Base-by-base conservation (phyloP, 2,888 invertebrate species). In the Diplolepis rosae region DNA sequence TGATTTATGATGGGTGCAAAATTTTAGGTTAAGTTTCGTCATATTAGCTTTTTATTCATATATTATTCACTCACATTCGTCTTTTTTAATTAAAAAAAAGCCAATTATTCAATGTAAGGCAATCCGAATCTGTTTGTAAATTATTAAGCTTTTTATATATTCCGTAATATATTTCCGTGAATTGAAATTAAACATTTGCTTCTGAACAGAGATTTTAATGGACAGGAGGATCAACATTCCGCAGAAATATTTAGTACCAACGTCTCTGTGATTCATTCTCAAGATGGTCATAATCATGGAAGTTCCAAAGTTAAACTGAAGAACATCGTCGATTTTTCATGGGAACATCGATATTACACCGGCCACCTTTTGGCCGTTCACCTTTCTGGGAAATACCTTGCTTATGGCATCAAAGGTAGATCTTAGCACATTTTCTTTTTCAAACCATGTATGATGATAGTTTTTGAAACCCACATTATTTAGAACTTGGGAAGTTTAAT, bases 291-390 rank as follows among this genome's bases (percentile, higher is more conserved):
- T 83, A 92, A 93, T 82, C 94, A 94, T 83, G 96, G 96, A 52
- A 95, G 95, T 86, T 96, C 96, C 0, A 95, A 96, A 90, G 95
- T 98, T 28, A 97, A 96, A 86, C 92, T 97, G 52, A 95, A 94
- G 83, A 96, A 95, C 87, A 92, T 97, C 61, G 97, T 97, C 24
- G 97, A 97, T 84, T 98, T 95, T 88, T 95, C 95, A 78, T 98
- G 98, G 98, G 98, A 98, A 87, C 92, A 94, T 54, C 93, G 94
- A 82, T 95, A 95, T 85, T 96, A 97, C 83, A 91, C 93, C 0
- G 98, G 98, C 0, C 95, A 96, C 85, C 90, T 98, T 72, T 92
- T 98, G 48, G 96, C 97, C 9, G 94, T 96, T 50, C 97, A 98
- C 88, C 92, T 94, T 83, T 93, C 93, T 84, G 95, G 96, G 69